Evolutionary conservation across 2,888 invertebrate species (phyloP).

Genomic region (Lordiphosa fenestrarum): DNA sequence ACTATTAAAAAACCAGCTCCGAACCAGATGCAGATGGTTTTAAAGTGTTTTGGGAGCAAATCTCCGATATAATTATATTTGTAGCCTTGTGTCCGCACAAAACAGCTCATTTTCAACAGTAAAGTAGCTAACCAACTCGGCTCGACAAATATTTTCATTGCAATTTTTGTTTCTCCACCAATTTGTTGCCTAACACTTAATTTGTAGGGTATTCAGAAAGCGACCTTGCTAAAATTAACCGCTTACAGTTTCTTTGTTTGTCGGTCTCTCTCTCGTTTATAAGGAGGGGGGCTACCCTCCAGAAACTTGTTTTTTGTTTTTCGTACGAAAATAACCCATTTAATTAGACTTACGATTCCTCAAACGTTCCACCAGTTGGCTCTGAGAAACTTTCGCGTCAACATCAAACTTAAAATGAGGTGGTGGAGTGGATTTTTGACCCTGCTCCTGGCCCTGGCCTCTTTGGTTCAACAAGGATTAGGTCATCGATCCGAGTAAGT

Average conservation of each 20-base stretch:
- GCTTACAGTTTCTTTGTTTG: conserved; percentile 1
- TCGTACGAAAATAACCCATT: conserved; percentile 9
- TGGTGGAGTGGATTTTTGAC: conserved; percentile 25
- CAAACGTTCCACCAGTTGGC: conserved; percentile 21
- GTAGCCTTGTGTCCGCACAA: no score
- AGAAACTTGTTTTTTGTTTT: conserved; percentile 52
- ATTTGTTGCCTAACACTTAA: no score
- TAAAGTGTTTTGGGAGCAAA: no score
- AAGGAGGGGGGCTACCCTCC: not conserved
- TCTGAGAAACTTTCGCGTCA: conserved; percentile 18
- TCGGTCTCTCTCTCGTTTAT: not conserved
- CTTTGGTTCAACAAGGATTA: conserved; percentile 15
- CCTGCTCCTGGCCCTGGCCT: conserved; percentile 45
- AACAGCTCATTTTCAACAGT: no score
- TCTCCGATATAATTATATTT: no score
- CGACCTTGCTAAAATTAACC: not conserved
- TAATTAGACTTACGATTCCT: conserved; percentile 30
- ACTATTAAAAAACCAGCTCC: no score
- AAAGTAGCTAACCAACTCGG: no score
- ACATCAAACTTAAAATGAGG: conserved; percentile 35
- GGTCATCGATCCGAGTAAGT: conserved; percentile 49
- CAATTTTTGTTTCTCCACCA: no score
- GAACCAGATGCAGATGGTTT: no score
- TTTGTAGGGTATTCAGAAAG: conserved; percentile 14
- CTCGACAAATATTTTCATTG: no score